Evolutionary conservation across 2,113 vertebrate genomes (phyloP).

Genomic region (Lanius collurio): DNA sequence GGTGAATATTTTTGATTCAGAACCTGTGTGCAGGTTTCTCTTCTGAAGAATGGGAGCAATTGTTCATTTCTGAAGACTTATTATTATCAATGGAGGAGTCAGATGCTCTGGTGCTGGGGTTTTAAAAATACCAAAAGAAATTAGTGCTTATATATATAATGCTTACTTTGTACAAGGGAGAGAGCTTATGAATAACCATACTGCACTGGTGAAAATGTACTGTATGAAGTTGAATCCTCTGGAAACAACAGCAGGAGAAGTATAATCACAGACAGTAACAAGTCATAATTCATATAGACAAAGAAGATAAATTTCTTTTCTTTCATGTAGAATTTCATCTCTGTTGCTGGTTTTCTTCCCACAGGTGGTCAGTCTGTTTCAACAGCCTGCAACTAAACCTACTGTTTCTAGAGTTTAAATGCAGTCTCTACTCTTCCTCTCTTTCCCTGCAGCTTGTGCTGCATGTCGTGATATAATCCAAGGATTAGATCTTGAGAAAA

Average conservation of each 20-base stretch:
- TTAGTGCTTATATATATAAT: neutral
- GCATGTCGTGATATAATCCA: neutral
- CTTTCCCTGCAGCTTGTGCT: neutral
- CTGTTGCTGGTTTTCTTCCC: neutral
- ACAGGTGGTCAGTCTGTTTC: neutral
- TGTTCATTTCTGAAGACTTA: neutral
- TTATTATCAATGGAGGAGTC: neutral
- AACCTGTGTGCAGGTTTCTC: neutral
- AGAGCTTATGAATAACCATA: neutral
- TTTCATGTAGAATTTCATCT: neutral
- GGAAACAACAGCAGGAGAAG: neutral
- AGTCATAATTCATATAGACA: neutral
- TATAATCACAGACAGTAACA: neutral
- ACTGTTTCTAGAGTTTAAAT: neutral
- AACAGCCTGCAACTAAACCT: neutral
- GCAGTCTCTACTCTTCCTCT: neutral
- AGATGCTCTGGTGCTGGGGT: neutral
- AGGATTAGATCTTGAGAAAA: neutral
- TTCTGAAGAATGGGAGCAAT: neutral
- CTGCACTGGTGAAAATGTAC: neutral
- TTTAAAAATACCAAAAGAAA: neutral
- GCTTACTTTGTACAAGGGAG: neutral
- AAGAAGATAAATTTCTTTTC: neutral
- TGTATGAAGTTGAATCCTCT: neutral
- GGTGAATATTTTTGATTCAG: neutral